Evolutionary conservation across 2,888 invertebrate genomes (phyloP).

Genomic region (Trypoxylon attenuatum): DNA sequence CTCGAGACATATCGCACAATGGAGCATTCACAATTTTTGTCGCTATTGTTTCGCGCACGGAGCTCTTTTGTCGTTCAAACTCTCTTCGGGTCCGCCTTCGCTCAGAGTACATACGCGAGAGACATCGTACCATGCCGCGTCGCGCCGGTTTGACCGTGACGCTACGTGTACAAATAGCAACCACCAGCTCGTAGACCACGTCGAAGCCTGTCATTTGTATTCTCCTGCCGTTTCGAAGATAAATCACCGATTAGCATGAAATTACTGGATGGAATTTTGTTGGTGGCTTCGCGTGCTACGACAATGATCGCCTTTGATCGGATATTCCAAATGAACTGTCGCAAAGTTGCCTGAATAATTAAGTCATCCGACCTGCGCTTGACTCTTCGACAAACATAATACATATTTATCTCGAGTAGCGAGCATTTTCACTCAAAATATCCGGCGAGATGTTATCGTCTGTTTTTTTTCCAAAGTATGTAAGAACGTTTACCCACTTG

Average conservation of each 20-base stretch:
- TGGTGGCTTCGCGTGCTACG: constrained; percentile 15
- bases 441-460: no score
- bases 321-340: not conserved
- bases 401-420: no score
- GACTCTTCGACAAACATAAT: no score
- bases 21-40: not conserved
- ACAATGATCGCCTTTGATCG: constrained; percentile 3
- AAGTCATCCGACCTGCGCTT: no score
- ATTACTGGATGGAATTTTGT: constrained; percentile 17
- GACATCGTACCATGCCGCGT: not conserved
- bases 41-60: not conserved
- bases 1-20: not conserved
- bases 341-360: not conserved
- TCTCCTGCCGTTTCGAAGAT: constrained; percentile 31
- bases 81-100: not conserved
- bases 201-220: constrained; percentile 37
- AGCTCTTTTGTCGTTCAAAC: not conserved
- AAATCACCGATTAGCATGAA: constrained; percentile 31
- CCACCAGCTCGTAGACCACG: constrained; percentile 12
- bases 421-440: no score
- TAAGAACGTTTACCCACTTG: no score
- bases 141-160: constrained; percentile 23
- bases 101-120: not conserved
- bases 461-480: no score
- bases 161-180: constrained; percentile 6